Evolutionary conservation across 2,888 invertebrate species (phyloP), one percentile per base, ranked within the genome.

Genomic region (Tridacna gigas): DNA sequence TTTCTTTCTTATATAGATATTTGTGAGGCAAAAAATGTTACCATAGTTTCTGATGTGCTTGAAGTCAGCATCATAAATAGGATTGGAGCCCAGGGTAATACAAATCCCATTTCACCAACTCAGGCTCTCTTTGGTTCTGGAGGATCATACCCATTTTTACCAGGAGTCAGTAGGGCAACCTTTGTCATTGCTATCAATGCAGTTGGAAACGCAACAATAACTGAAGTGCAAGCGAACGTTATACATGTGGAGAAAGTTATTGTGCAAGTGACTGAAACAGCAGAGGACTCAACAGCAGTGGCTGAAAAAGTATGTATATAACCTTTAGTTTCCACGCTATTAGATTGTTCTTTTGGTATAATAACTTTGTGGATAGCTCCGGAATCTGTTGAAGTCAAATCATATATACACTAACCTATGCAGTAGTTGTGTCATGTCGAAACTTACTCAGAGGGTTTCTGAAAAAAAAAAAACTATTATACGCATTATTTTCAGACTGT

Each of bases 81-180:
- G 9, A 79, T 79, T 73, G 79, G 79, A 12, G 45, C 73, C 22
- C n/a, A 60, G 48, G 74, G 74, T n/a, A 18, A 28, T 22, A 47
- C 15, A 28, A 74, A 74, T 26, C 63, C 26, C 20, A 47, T 45
- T 18, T 26, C 48, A 18, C 65, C 79, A 65, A 66, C 79, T 28
- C 79, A 79, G 47, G 79, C 74, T 18, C 66, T 79, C n/a, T 26
- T 25, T 65, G 79, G 79, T n/a, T 79, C 79, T n/a, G 79, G 79
- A 48, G 61, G 65, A 18, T 48, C 48, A 13, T 79, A 66, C 22
- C 48, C 56, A 22, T 63, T 79, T n/a, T 74, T 47, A 48, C 74
- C 74, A n/a, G 78, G 78, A 4, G 71, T 60, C 18, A 73, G 63
- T 5, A 71, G 74, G 37, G 74, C 56, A 28, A 26, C 79, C 5